phyloP scores from a whole-genome alignment of 2,113 vertebrate genomes.

The Circaetus gallicus region DNA sequence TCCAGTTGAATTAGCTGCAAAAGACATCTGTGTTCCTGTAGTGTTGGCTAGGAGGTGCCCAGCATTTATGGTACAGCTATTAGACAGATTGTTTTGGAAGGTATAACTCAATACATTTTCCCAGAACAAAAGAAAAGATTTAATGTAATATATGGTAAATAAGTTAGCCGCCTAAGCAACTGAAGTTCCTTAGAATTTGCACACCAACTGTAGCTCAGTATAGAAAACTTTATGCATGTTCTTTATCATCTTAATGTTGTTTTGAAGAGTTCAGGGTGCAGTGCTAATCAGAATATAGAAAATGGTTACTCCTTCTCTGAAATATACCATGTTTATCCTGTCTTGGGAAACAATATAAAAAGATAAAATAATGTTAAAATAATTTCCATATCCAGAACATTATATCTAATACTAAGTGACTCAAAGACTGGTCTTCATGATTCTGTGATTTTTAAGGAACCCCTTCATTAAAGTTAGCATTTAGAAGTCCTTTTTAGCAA shows the following conservation, averaged over 20 bases:
- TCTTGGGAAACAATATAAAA: not conserved
- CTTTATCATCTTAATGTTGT: not conserved
- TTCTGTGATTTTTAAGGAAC: not conserved
- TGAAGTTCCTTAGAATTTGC: not conserved
- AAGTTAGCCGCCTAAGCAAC: not conserved
- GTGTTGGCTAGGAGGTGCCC: not conserved
- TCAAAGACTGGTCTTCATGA: not conserved
- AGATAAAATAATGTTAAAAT: not conserved
- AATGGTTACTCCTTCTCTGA: not conserved
- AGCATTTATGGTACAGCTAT: not conserved
- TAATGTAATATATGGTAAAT: not conserved
- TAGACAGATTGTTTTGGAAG: constrained; percentile 12
- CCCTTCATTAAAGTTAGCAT: not conserved
- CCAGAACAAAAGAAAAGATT: constrained; percentile 3
- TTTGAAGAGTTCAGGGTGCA: not conserved
- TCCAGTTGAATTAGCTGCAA: constrained; percentile 22
- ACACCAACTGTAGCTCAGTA: not conserved
- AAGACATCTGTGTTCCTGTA: constrained; percentile 18
- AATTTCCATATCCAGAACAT: not conserved
- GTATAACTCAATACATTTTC: not conserved
- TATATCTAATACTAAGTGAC: not conserved
- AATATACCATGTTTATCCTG: not conserved
- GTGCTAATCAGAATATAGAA: not conserved
- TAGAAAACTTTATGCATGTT: not conserved
- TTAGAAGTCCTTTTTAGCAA: not conserved